Conservation (phyloP, 2,888 invertebrate species). For the Pollenia labialis region DNA sequence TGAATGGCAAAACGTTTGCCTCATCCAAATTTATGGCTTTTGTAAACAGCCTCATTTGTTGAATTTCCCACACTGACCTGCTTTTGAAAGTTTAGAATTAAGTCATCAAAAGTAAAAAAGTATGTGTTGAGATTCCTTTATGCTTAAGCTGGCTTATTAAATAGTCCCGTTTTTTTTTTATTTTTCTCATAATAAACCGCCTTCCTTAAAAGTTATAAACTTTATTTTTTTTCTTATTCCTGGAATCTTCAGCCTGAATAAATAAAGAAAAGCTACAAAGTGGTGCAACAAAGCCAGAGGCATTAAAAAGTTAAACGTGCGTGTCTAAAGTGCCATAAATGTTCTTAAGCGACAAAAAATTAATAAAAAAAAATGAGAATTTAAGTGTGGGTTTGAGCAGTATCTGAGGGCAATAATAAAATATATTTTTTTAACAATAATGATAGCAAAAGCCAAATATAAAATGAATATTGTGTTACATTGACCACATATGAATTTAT, state of each 20-base stretch:
- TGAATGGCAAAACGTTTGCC: background rate
- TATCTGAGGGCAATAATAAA: background rate
- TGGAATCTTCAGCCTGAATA: too few species aligned
- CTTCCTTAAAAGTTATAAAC: slow-evolving; percentile 14
- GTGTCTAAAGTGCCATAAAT: slow-evolving; percentile 52
- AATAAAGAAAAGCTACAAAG: background rate
- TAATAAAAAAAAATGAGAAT: background rate
- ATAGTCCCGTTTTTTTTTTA: too few species aligned
- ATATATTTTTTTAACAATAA: slow-evolving; percentile 20
- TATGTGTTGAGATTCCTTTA: background rate
- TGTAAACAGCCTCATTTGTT: background rate
- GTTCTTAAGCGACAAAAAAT: slow-evolving; percentile 33
- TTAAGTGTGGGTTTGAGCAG: background rate
- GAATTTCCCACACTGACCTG: background rate
- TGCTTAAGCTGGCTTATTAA: too few species aligned
- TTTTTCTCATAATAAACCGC: background rate
- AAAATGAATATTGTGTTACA: background rate
- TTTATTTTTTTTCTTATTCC: background rate
- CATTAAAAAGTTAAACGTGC: slow-evolving; percentile 59
- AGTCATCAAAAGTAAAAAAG: slow-evolving; percentile 50
- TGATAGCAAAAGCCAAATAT: slow-evolving; percentile 1
- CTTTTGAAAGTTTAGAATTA: slow-evolving; percentile 37
- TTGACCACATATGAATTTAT: slow-evolving; percentile 42
- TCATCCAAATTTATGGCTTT: too few species aligned
- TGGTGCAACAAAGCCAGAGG: slow-evolving; percentile 26